These are phyloP conservation scores for Scotopteryx bipunctaria DNA, from an alignment of 2,888 invertebrate genomes.

Conservation along the genomic window DNA sequence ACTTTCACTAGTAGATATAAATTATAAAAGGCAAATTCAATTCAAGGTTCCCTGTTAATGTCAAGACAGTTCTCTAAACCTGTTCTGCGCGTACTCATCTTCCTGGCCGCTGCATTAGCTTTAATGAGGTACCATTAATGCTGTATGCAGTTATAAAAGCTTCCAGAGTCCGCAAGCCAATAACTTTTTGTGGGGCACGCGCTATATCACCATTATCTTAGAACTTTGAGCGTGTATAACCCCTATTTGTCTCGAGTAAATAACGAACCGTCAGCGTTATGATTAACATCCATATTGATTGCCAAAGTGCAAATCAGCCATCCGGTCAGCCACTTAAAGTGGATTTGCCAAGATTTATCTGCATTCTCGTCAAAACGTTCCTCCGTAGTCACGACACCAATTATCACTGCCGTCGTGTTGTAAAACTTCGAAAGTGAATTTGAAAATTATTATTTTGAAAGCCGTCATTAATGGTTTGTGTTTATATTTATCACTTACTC, in stretches of 20 bases:
- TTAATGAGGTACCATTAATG: conserved; percentile 46
- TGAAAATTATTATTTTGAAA: conserved; percentile 34
- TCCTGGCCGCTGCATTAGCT: conserved; percentile 36
- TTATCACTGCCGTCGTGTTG: conserved; percentile 18
- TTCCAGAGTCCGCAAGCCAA: conserved; percentile 46
- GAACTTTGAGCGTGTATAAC: conserved; percentile 45
- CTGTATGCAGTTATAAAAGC: conserved; percentile 46
- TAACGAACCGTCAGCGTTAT: conserved; percentile 59
- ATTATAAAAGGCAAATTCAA: conserved; percentile 34
- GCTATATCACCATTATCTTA: conserved; percentile 39
- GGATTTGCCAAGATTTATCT: conserved; percentile 50
- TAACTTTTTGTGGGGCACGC: conserved; percentile 49
- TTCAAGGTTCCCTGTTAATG: conserved; percentile 39
- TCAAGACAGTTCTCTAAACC: conserved; percentile 45
- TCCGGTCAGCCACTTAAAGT: conserved; percentile 52
- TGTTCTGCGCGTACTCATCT: conserved; percentile 38
- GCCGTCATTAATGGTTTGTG: conserved; percentile 29
- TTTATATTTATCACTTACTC: conserved; percentile 30
- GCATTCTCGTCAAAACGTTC: conserved; percentile 28
- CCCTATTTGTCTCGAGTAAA: conserved; percentile 60
- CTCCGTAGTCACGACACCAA: conserved; percentile 10
- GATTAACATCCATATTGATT: conserved; percentile 60
- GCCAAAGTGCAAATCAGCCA: conserved; percentile 56
- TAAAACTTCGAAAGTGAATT: conserved; percentile 41
- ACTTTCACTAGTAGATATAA: conserved; percentile 35